phyloP scores from a whole-genome alignment of 2,888 invertebrate genomes.

The Nephrocerus scutellatus region DNA sequence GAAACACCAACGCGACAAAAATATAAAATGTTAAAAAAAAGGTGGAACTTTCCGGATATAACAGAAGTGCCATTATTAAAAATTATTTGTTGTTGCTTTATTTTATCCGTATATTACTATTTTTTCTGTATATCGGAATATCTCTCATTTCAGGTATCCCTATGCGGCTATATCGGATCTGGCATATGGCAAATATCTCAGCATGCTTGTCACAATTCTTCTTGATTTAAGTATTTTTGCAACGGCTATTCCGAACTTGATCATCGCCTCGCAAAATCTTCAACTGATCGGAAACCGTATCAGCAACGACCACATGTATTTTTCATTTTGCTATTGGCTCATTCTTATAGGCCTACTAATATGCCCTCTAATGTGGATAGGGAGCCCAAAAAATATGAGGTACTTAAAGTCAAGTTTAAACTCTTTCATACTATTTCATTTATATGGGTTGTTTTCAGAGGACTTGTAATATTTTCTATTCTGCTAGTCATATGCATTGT shows the following conservation, averaged over 20 bases:
- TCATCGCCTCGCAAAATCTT: constrained; percentile 73
- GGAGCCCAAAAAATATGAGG: constrained; percentile 91
- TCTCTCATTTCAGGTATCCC: constrained; percentile 65
- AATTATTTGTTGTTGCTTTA: background rate
- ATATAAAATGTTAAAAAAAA: too few relatives aligned
- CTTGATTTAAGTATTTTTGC: constrained; percentile 70
- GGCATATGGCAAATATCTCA: constrained; percentile 60
- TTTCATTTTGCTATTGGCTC: constrained; percentile 80
- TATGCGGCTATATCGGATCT: constrained; percentile 78
- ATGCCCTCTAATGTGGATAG: constrained; percentile 79
- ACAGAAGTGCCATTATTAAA: too few relatives aligned
- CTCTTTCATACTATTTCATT: constrained; percentile 7
- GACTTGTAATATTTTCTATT: constrained; percentile 57
- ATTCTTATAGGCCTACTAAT: constrained; percentile 65
- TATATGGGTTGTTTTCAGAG: constrained; percentile 24
- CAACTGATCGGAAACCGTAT: constrained; percentile 70
- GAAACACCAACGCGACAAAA: too few relatives aligned
- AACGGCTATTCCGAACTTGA: constrained; percentile 70
- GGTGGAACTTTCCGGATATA: too few relatives aligned
- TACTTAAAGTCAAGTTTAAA: constrained; percentile 44
- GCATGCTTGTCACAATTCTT: constrained; percentile 60
- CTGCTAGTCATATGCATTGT: constrained; percentile 59
- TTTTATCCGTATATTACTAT: background rate
- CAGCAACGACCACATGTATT: constrained; percentile 55
- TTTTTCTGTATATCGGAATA: too few relatives aligned